Percentiles rank a stretch among this genome's conserved stretches.
Conservation (phyloP, 2,113 vertebrate genomes). For the Anseranas semipalmata region DNA sequence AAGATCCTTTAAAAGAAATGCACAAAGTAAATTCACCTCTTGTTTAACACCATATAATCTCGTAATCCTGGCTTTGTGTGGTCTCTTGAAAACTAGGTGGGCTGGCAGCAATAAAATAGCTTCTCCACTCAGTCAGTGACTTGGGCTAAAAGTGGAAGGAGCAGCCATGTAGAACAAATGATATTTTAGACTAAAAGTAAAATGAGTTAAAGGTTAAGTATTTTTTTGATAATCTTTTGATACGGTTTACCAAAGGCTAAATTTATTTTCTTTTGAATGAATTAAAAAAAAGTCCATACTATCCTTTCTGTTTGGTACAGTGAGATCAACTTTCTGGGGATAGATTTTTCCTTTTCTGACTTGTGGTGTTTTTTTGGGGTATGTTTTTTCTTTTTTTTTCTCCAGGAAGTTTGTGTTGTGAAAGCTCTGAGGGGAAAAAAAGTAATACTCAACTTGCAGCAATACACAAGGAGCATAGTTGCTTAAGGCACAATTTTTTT, state of each 20-base stretch:
- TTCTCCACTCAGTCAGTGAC: conserved; percentile 27
- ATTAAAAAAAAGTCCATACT: neutral
- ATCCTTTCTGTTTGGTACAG: neutral
- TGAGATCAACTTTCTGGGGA: neutral
- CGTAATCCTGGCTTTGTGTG: conserved; percentile 68
- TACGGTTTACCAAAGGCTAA: neutral
- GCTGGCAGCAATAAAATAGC: conserved; percentile 34
- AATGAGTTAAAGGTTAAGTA: conserved; percentile 72
- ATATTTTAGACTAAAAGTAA: conserved; percentile 50
- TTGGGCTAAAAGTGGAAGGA: conserved; percentile 64
- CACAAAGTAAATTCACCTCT: neutral
- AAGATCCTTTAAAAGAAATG: neutral
- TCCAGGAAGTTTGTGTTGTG: neutral
- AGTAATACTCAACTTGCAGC: neutral
- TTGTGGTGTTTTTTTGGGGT: neutral
- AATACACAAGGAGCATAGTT: neutral
- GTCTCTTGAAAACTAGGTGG: conserved; percentile 57
- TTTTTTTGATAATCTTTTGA: conserved; percentile 19
- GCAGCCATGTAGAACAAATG: conserved; percentile 19
- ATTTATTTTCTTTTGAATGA: neutral
- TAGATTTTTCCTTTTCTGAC: neutral
- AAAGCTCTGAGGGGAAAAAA: neutral
- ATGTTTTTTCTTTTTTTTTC: neutral
- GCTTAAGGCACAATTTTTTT: neutral
- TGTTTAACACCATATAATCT: conserved; percentile 77